Base-by-base conservation (phyloP, 2,113 vertebrate species). In the Ceyx cyanopectus region DNA sequence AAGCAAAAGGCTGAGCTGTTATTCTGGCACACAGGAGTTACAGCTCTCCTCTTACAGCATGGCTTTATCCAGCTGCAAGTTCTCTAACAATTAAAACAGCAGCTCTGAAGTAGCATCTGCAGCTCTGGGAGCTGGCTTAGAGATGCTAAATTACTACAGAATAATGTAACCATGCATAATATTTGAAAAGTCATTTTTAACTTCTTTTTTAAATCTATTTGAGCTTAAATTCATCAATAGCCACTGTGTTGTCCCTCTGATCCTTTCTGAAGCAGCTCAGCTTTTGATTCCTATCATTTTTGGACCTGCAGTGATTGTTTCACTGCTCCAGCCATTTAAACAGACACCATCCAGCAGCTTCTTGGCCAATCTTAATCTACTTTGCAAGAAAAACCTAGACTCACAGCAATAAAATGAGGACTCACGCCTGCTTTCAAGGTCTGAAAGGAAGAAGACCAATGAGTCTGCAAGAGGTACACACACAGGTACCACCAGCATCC, bases 401-500 rank as follows among this genome's bases (percentile, higher is more conserved):
- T 57, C n/a, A 34, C 10, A 57, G 73, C 48, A 81, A 27, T 40
- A 68, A 56, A 45, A 66, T 2, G 3, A 58, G 34, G 54, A 56
- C 22, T 60, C 23, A 43, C 5, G 20, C 26, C 9, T 40, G 20
- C 22, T 72, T 7, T 63, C 40, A 68, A 41, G 48, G 61, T 86
- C 61, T 75, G 66, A 81, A 65, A 27, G 1, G 1, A 65, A 50
- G 48, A 61, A 54, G n/a, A 89, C 10, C 60, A 86, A 48, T 11
- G 2, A 62, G 37, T 89, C 17, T 15, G 26, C 72, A 66, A 51
- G 69, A 81, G 27, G 22, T 48, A 32, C 7, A 15, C 12, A 6
- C 0, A 0, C 5, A 40, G 46, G 14, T 76, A 75, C 41, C 30
- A 48, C 30, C 54, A 41, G 19, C 0, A 0, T 23, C 70, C 0